Evolutionary conservation across 1,140 invertebrate species (phyloP), one percentile per base, ranked within the genome.

Genomic region (Muscidifurax raptorellus): DNA sequence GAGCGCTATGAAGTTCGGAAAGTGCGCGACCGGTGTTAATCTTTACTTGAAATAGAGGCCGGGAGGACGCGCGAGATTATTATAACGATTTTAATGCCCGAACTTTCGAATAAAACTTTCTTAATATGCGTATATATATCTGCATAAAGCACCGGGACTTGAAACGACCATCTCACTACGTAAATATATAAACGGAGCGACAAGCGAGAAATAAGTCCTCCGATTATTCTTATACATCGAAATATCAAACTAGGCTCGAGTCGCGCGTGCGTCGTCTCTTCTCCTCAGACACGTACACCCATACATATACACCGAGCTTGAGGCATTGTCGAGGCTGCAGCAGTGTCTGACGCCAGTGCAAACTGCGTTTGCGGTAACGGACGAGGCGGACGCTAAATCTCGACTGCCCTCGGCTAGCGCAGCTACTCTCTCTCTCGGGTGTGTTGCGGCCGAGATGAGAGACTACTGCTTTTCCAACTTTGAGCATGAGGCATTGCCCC

Each of bases 321-420:
- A 44, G 18, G 6, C 44, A 72, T 80, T 80, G 67, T 72, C 40
- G 25, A 18, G 22, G 27, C 15, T 59, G 52, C 18, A 59, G 7
- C 27, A 22, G 22, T 32, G 47, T 75, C 66, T 81, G 44, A 80
- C 36, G 78, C 12, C 25, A 59, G 52, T 7, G 52, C 52, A 59
- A 59, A 59, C 52, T 59, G 52, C 18, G 32, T 47, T 77, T 83
- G 74, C 27, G 74, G 81, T 83, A 36, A 77, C 22, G 74, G 74
- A 13, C n/a, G 25, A 28, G n/a, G n/a, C 30, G 74, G 59, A 83
- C 52, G 71, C 59, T 77, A 76, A 77, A 77, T 83, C 81, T 83
- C 81, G 5, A 25, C 72, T 32, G 52, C 59, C 12, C 15, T 76
- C n/a, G 47, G 67, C 15, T 6, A 6, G 1, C 32, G 67, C 52